phyloP scores from a whole-genome alignment of 1,140 invertebrate species.

The Mactra quadrangularis region DNA sequence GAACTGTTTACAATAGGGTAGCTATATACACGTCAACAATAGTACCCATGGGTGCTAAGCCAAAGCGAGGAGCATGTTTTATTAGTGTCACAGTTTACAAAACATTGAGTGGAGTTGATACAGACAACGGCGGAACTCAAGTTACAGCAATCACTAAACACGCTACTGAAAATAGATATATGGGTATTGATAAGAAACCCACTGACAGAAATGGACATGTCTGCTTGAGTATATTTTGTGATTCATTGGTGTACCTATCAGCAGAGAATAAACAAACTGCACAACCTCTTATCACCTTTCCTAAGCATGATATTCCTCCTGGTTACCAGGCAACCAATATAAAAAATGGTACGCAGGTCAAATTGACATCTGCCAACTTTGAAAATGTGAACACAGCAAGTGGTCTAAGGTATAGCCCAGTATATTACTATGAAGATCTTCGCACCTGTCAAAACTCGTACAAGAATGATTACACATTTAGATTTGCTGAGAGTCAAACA shows the following conservation, averaged over 20 bases:
- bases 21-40: background rate
- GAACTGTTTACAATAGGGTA: no score
- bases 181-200: background rate
- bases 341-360: background rate
- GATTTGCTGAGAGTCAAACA: background rate
- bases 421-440: background rate
- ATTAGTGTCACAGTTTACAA: background rate
- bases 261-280: background rate
- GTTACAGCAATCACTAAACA: background rate
- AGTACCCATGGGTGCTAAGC: background rate
- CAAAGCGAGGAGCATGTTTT: background rate
- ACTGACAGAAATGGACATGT: background rate
- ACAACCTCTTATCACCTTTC: background rate
- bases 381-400: background rate
- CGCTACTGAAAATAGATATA: background rate
- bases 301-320: background rate
- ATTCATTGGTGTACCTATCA: background rate
- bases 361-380: background rate
- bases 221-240: conserved; percentile 7
- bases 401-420: background rate
- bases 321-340: background rate
- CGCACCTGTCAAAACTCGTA: background rate
- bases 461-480: background rate
- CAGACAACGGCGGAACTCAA: background rate
- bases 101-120: background rate